Percentiles rank a stretch among this genome's conserved stretches.
phyloP scores from a whole-genome alignment of 1,140 invertebrate genomes.

The Helicoverpa zea region DNA sequence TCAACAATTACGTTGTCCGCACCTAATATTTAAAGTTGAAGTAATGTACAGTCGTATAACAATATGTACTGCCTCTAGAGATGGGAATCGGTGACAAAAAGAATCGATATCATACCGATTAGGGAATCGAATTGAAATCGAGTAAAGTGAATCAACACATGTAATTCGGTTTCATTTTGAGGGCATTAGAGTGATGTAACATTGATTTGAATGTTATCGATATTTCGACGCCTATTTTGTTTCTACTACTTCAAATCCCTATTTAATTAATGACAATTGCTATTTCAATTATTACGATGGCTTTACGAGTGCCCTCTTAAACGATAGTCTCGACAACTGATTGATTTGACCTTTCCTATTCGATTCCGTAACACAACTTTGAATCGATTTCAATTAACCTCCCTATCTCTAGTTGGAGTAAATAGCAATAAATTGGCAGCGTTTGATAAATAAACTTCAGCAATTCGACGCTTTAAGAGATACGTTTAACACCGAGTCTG shows the following conservation, averaged over 20 bases:
- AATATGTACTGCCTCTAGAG: conserved; percentile 4
- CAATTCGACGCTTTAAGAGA: conserved; percentile 25
- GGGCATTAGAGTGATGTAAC: too few relatives aligned
- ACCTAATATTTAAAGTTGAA: conserved; percentile 50
- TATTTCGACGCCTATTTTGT: too few relatives aligned
- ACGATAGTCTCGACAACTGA: neutral
- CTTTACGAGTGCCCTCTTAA: neutral
- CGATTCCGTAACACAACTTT: conserved; percentile 27
- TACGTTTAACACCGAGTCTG: conserved; percentile 14
- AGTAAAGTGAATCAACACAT: neutral
- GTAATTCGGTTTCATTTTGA: neutral
- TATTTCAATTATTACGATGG: too few relatives aligned
- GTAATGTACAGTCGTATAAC: conserved; percentile 41
- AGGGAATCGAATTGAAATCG: neutral
- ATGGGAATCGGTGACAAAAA: neutral
- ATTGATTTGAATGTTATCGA: too few relatives aligned
- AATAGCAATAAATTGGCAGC: conserved; percentile 35
- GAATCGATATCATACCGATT: conserved; percentile 21
- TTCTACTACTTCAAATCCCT: too few relatives aligned
- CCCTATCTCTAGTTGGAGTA: conserved; percentile 20
- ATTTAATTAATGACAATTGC: too few relatives aligned
- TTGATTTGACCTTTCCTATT: conserved; percentile 31
- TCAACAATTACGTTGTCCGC: conserved; percentile 52
- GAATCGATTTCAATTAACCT: conserved; percentile 15
- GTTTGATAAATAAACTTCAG: conserved; percentile 23